A percentile compares a stretch with the other conserved stretches of the same genome.
Evolutionary conservation across 2,113 vertebrate genomes (phyloP).

Genomic region (Ramphastos sulfuratus): DNA sequence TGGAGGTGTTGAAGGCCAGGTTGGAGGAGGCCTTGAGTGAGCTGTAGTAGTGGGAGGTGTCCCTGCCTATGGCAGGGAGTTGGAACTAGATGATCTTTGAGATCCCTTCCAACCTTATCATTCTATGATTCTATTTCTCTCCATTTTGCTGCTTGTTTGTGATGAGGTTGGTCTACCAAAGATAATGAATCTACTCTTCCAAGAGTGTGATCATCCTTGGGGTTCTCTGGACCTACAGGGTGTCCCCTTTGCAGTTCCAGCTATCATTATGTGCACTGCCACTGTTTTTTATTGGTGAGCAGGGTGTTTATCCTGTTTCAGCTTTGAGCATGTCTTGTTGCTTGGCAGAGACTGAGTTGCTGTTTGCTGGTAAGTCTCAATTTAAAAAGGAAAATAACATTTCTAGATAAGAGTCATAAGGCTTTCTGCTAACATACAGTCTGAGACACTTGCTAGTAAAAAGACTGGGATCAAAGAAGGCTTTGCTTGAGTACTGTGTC

Average conservation of each 20-base stretch:
- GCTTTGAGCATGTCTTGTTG: not conserved
- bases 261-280: not conserved
- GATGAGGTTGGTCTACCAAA: not conserved
- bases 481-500: too few species aligned
- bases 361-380: conserved; percentile 35
- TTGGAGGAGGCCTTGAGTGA: too few species aligned
- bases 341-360: conserved; percentile 27
- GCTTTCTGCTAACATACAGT: not conserved
- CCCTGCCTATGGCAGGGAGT: too few species aligned
- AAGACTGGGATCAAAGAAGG: not conserved
- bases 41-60: too few species aligned
- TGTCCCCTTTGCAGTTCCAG: not conserved
- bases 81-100: too few species aligned
- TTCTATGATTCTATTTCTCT: not conserved
- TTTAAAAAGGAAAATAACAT: conserved; percentile 34
- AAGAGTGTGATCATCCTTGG: not conserved
- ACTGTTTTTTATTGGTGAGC: not conserved
- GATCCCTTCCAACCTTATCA: too few species aligned
- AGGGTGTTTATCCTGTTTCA: not conserved
- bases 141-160: not conserved
- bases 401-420: not conserved
- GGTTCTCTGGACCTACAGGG: not conserved
- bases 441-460: not conserved
- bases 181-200: not conserved
- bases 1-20: too few species aligned